phyloP scores from a whole-genome alignment of 2,113 vertebrate genomes.

The Buteo buteo region DNA sequence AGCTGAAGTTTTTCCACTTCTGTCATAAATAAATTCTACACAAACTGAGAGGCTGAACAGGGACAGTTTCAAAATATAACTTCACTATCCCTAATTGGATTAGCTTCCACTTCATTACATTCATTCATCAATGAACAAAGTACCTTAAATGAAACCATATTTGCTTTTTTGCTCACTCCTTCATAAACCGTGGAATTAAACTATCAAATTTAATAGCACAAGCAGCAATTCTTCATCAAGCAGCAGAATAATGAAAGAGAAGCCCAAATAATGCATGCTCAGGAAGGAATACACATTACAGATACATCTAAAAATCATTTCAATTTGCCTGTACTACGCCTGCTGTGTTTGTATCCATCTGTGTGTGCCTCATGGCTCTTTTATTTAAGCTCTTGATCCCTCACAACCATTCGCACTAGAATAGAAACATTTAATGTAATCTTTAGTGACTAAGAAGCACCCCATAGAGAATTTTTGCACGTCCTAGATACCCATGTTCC shows the following conservation, averaged over 20 bases:
- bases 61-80: background rate
- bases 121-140: background rate
- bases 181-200: background rate
- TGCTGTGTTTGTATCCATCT: background rate
- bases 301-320: background rate
- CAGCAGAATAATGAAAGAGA: background rate
- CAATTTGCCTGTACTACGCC: background rate
- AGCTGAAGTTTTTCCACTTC: background rate
- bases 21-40: background rate
- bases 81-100: background rate
- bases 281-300: background rate
- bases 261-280: background rate
- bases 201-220: background rate
- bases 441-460: background rate
- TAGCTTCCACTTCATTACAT: background rate
- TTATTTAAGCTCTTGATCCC: background rate
- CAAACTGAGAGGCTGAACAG: background rate
- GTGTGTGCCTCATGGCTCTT: background rate
- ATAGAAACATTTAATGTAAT: background rate
- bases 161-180: background rate
- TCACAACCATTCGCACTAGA: background rate
- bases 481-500: background rate
- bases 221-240: background rate
- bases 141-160: background rate
- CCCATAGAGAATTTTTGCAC: background rate